A percentile compares a stretch with the other conserved stretches of the same genome.
phyloP scores from a whole-genome alignment of 2,888 invertebrate genomes.

The Ecliptopera silaceata region DNA sequence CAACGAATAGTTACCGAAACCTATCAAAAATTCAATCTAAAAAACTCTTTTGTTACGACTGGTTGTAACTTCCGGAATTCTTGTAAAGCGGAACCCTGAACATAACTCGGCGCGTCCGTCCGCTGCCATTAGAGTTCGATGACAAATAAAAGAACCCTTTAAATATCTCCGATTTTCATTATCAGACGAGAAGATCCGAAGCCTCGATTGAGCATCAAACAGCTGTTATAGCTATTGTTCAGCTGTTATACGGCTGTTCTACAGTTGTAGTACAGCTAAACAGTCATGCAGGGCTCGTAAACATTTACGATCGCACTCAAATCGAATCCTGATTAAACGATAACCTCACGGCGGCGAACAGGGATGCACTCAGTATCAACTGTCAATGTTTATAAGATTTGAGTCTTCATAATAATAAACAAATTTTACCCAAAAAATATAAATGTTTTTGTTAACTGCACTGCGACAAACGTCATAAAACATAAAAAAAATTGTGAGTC shows the following conservation, averaged over 20 bases:
- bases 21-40: conserved; percentile 8
- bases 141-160: conserved; percentile 18
- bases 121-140: not conserved
- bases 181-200: conserved; percentile 25
- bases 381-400: not conserved
- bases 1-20: not conserved
- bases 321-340: conserved; percentile 44
- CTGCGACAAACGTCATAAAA: too few relatives aligned
- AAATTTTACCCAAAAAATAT: too few relatives aligned
- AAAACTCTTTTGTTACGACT: conserved; percentile 5
- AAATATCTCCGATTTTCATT: conserved; percentile 36
- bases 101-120: conserved; percentile 13
- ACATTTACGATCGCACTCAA: conserved; percentile 43
- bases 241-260: conserved; percentile 18
- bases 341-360: conserved; percentile 20
- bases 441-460: too few relatives aligned
- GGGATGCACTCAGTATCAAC: conserved; percentile 1
- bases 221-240: conserved; percentile 11
- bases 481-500: too few relatives aligned
- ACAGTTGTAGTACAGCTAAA: conserved; percentile 29
- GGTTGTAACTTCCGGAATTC: not conserved
- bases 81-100: not conserved
- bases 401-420: too few relatives aligned
- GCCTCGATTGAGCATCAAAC: conserved; percentile 21
- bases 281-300: conserved; percentile 41